These are phyloP conservation scores for Chrysomela aeneicollis DNA, from an alignment of 2,888 invertebrate genomes.

Conservation along the genomic window DNA sequence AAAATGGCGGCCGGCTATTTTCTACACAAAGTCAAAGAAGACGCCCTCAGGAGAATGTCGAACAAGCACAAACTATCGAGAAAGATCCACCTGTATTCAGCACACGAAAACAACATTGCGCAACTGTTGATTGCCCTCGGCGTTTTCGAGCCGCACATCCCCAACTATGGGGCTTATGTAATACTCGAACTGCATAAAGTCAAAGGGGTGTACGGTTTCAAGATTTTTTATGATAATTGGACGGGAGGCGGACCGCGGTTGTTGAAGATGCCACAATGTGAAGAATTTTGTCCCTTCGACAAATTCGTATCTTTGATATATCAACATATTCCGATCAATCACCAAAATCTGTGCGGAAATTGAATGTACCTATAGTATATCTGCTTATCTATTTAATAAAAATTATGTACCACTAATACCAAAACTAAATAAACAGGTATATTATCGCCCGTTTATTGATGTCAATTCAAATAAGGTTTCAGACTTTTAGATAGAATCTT, in stretches of 20 bases:
- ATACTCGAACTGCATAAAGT: slow-evolving; percentile 42
- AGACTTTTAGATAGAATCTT: no score
- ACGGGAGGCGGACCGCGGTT: slow-evolving; percentile 34
- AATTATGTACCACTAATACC: no score
- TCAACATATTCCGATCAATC: slow-evolving; percentile 33
- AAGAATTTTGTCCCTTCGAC: slow-evolving; percentile 41
- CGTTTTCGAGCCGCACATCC: slow-evolving; percentile 44
- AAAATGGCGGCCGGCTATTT: slow-evolving; percentile 42
- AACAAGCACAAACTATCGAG: slow-evolving; percentile 35
- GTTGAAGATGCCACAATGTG: slow-evolving; percentile 41
- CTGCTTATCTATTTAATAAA: no score
- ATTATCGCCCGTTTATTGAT: no score
- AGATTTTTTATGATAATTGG: slow-evolving; percentile 45
- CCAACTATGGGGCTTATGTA: slow-evolving; percentile 42
- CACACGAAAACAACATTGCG: slow-evolving; percentile 48
- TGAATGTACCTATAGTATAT: no score
- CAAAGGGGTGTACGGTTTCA: slow-evolving; percentile 43
- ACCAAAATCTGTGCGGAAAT: slow-evolving; percentile 28
- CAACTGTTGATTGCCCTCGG: slow-evolving; percentile 44
- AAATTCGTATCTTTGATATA: slow-evolving; percentile 31
- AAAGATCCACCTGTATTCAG: slow-evolving; percentile 49
- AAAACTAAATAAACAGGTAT: no score
- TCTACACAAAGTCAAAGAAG: slow-evolving; percentile 43
- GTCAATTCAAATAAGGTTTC: no score
- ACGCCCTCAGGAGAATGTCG: slow-evolving; percentile 40